Evolutionary conservation across 2,797 vertebrate species (phyloP).

Genomic region (Rhinophrynus dorsalis): DNA sequence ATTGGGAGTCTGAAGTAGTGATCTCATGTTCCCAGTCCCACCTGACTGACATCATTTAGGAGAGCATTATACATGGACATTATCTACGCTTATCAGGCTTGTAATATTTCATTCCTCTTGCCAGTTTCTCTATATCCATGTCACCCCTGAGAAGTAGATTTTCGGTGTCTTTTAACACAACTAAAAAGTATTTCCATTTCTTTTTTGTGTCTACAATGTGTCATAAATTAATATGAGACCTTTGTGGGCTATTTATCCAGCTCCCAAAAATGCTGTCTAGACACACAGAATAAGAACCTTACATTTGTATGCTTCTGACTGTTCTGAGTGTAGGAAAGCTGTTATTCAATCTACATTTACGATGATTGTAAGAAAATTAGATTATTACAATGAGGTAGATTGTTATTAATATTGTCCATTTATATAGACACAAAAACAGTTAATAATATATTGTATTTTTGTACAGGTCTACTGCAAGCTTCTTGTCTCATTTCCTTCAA

Average conservation of each 20-base stretch:
- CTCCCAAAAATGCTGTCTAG: slow-evolving; percentile 36
- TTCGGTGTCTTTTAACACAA: slow-evolving; percentile 4
- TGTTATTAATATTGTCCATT: too few relatives aligned
- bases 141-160: background rate
- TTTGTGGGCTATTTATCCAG: slow-evolving; percentile 19
- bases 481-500: too few relatives aligned
- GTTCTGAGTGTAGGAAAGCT: slow-evolving; percentile 4
- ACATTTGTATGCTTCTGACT: slow-evolving; percentile 43
- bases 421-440: too few relatives aligned
- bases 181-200: slow-evolving; percentile 11
- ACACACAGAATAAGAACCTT: slow-evolving; percentile 39
- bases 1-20: background rate
- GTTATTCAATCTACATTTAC: slow-evolving; percentile 34
- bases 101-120: background rate
- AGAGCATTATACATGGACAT: background rate
- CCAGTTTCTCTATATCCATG: background rate
- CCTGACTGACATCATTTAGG: slow-evolving; percentile 1
- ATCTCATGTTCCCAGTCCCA: background rate
- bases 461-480: too few relatives aligned
- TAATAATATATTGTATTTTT: too few relatives aligned
- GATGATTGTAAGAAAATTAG: slow-evolving; percentile 22
- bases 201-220: slow-evolving; percentile 18
- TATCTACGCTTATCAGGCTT: background rate
- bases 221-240: slow-evolving; percentile 19
- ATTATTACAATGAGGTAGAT: slow-evolving; percentile 14